These are phyloP conservation scores for Mythimna impura DNA, from an alignment of 2,888 invertebrate genomes.

Conservation along the genomic window DNA sequence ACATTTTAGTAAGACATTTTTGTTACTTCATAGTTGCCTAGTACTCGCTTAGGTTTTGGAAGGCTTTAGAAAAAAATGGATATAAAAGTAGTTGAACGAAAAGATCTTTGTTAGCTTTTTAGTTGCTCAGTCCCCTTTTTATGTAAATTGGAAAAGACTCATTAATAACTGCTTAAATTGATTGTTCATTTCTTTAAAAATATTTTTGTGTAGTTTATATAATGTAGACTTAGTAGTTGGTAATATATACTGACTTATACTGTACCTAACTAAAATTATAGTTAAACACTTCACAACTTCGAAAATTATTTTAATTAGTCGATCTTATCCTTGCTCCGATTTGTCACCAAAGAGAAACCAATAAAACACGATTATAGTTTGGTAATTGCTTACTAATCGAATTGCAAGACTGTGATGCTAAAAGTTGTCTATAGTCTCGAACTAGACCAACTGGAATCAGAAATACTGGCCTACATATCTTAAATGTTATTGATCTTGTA, in stretches of 20 bases:
- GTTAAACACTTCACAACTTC: not conserved
- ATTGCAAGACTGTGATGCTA: slow-evolving; percentile 17
- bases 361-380: not conserved
- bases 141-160: not conserved
- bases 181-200: not conserved
- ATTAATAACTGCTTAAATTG: not conserved
- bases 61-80: not conserved
- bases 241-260: not conserved
- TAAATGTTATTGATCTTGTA: slow-evolving; percentile 45
- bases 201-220: too few species aligned
- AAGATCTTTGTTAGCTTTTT: not conserved
- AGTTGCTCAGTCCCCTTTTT: not conserved
- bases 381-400: not conserved
- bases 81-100: not conserved
- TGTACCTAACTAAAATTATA: not conserved
- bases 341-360: slow-evolving; percentile 13
- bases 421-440: slow-evolving; percentile 14
- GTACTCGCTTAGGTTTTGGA: not conserved
- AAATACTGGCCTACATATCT: slow-evolving; percentile 48
- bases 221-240: not conserved
- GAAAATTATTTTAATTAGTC: slow-evolving; percentile 3
- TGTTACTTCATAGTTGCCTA: not conserved
- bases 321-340: slow-evolving; percentile 8
- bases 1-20: not conserved
- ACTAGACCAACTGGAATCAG: slow-evolving; percentile 28